Percentiles rank a stretch among this genome's conserved stretches.
Evolutionary conservation across 2,888 invertebrate species (phyloP).

Genomic region (Eretmocerus hayati): DNA sequence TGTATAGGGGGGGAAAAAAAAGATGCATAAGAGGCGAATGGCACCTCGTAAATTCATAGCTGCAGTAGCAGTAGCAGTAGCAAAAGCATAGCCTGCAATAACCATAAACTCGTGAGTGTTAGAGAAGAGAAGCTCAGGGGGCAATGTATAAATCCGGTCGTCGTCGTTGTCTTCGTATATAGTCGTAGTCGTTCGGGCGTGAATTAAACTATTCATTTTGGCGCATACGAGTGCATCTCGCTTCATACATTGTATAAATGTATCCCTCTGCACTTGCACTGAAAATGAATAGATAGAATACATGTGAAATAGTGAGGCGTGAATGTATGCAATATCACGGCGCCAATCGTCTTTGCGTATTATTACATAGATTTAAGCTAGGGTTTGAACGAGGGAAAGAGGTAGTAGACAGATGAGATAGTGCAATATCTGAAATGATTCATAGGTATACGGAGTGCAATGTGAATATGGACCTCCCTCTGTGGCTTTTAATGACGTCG

Average conservation of each 20-base stretch:
- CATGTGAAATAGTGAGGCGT: too few species aligned
- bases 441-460: too few species aligned
- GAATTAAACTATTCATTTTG: constrained; percentile 22
- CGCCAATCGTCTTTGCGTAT: constrained; percentile 17
- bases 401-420: too few species aligned
- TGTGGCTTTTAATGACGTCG: too few species aligned
- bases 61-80: constrained; percentile 4
- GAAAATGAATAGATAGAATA: too few species aligned
- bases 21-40: constrained; percentile 1
- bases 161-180: not conserved
- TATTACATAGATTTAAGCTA: too few species aligned
- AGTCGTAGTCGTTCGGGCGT: too few species aligned
- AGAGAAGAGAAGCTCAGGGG: constrained; percentile 10
- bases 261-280: too few species aligned
- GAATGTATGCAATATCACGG: not conserved
- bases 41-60: constrained; percentile 15
- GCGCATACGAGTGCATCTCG: constrained; percentile 3
- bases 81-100: constrained; percentile 26
- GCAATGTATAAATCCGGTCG: not conserved
- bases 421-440: too few species aligned
- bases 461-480: too few species aligned
- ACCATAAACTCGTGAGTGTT: constrained; percentile 29
- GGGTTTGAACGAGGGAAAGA: too few species aligned
- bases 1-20: not conserved
- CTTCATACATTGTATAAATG: too few species aligned